phyloP scores from a whole-genome alignment of 1,140 invertebrate species.

The Brachionus manjavacas region DNA sequence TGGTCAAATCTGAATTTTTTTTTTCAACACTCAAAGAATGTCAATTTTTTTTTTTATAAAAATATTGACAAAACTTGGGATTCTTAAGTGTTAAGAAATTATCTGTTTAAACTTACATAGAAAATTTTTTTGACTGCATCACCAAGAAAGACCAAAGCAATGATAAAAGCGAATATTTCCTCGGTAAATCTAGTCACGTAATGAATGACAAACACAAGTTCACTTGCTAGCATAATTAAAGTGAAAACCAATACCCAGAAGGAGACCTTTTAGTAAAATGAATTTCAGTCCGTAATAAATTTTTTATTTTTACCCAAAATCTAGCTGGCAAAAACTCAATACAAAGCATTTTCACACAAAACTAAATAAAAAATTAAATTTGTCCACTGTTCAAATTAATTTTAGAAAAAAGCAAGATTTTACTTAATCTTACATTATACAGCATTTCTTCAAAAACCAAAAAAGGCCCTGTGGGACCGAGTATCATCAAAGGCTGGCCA shows the following conservation, averaged over 20 bases:
- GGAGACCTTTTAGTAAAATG: conserved; percentile 65
- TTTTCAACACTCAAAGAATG: too few relatives aligned
- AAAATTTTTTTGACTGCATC: conserved; percentile 46
- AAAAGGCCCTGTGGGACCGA: conserved; percentile 87
- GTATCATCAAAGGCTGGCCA: conserved; percentile 83
- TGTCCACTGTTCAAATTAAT: background rate
- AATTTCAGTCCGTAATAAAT: background rate
- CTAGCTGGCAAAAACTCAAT: conserved; percentile 30
- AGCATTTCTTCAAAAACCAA: conserved; percentile 87
- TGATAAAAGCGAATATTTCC: conserved; percentile 90
- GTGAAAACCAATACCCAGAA: conserved; percentile 83
- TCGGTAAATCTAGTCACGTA: conserved; percentile 90
- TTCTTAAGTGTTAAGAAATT: too few relatives aligned
- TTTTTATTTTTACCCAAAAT: conserved; percentile 25
- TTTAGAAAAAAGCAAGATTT: background rate
- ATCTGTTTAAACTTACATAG: background rate
- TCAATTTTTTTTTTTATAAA: too few relatives aligned
- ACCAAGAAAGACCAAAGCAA: conserved; percentile 82
- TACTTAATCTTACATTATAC: conserved; percentile 59
- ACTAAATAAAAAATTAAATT: background rate
- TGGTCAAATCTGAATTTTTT: too few relatives aligned
- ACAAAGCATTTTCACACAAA: conserved; percentile 36
- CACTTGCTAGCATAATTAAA: conserved; percentile 73
- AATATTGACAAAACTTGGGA: too few relatives aligned
- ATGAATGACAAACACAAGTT: conserved; percentile 83